Base-by-base conservation (phyloP, 2,797 vertebrate species). In the Okamejei kenojei region DNA sequence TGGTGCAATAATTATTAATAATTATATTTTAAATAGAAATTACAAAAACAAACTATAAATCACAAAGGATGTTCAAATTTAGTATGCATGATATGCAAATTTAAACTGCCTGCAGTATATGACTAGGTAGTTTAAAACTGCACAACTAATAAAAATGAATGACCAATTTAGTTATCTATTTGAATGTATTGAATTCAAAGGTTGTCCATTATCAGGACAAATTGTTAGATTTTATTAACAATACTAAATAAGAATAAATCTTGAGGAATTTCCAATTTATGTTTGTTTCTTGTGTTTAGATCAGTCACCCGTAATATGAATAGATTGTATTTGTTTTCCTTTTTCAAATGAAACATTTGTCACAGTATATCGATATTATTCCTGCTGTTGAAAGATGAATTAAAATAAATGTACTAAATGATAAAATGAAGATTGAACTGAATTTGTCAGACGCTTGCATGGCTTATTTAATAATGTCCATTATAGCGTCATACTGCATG, bases 191-290 rank as follows among this genome's bases (percentile, higher is more conserved):
- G n/a, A 92, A 76, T 54, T 76, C 73, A 74, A 54, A 29, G 26
- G 13, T 5, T 74, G 2, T 58, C 6, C 23, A 92, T 71, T 73
- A 19, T 32, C 35, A 91, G 10, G 68, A 0, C 68, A 73, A 63
- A 29, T 32, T 26, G 19, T 38, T 91, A 73, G 11, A n/a, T 15
- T 73, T 73, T 91, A 10, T 74, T 35, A 45, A 91, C 0, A 68
- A 91, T 54, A 29, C 7, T 68, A 74, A 91, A 74, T 91, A 91
- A 35, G 4, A 74, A 54, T 54, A 92, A 76, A 74, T 45, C 13
- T n/a, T 76, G 90, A 74, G 45, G 45, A 92, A 74, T 35, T 76
- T 38, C 90, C 73, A 54, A 76, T 35, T 65, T 91, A 73, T 73
- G 54, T 29, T 73, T 76, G 21, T 23, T 45, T 74, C 35, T 38